Conservation (phyloP, 2,113 vertebrate genomes). For the Pteronura brasiliensis region DNA sequence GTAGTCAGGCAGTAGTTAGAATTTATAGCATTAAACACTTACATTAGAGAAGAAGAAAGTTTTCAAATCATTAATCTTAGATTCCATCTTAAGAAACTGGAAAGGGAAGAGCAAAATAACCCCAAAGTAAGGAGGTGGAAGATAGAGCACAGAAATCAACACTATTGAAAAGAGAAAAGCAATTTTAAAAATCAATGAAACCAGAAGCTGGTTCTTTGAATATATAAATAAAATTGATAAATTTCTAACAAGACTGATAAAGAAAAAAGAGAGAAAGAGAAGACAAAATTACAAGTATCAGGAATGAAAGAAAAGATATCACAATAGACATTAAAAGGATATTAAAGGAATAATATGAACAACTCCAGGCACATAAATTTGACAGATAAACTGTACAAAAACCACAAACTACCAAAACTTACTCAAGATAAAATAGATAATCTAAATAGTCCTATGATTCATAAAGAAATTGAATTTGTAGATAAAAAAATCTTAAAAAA, state of each 20-base stretch:
- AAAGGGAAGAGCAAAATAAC: neutral
- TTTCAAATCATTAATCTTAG: neutral
- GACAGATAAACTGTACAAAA: neutral
- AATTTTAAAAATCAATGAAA: neutral
- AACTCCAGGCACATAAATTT: neutral
- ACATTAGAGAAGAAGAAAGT: neutral
- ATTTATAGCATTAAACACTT: neutral
- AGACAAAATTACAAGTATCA: neutral
- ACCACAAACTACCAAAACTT: neutral
- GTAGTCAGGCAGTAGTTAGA: neutral
- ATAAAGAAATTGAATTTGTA: neutral
- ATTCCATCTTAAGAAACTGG: neutral
- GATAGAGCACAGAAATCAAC: neutral
- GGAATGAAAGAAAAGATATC: neutral
- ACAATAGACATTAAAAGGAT: neutral
- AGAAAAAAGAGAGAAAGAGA: neutral
- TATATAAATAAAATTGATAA: neutral
- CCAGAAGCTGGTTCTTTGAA: neutral
- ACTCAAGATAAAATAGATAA: neutral
- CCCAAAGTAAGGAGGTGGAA: neutral
- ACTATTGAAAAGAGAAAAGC: neutral
- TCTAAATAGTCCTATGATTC: neutral
- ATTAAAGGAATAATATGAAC: neutral
- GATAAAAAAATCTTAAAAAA: neutral
- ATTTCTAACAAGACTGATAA: neutral